Base-by-base conservation (phyloP, 1,140 invertebrate species). In the Atta cephalotes region DNA sequence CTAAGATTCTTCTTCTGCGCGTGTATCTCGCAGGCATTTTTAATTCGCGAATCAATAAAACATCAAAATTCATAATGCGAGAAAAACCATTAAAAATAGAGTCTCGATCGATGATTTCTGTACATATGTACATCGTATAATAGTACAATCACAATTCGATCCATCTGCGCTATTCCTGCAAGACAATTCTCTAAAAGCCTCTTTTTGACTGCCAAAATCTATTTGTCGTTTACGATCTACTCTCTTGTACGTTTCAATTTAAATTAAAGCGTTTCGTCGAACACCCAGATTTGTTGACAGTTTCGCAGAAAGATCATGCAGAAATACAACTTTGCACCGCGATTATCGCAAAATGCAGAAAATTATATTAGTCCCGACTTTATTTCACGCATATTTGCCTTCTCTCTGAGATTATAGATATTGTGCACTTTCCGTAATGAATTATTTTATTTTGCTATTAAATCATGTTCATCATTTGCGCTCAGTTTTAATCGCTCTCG, bases 301-400 rank as follows among this genome's bases (percentile, higher is more conserved):
- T 74, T 60, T 45, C 66, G 53, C 31, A 5, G 65, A 88, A 74
- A 70, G 14, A 21, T 86, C 31, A 1, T 16, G 12, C 28, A 66
- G 66, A 72, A 21, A 60, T 31, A 4, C 45, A 66, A 56, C 80
- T 87, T 81, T 63, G 18, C 35, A 45, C 25, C 25, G 10, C 18
- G 25, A 58, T 3, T 74, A 56, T 56, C 3, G 5, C 58, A 62
- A n/a, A 1, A 35, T 53, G 71, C 66, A 25, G 49, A 86, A 89
- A 86, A 86, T 89, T 18, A 18, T 16, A 77, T 86, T 81, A 86
- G 76, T 35, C 31, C 35, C 65, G 58, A 0, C 53, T 82, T 77
- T 25, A 74, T 76, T 66, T n/a, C 63, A 16, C n/a, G 31, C 25
- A 21, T 58, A 53, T 71, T 60, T 51, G 31, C 53, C 45, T 51